Conservation (phyloP, 2,113 vertebrate species). For the Corapipo altera region DNA sequence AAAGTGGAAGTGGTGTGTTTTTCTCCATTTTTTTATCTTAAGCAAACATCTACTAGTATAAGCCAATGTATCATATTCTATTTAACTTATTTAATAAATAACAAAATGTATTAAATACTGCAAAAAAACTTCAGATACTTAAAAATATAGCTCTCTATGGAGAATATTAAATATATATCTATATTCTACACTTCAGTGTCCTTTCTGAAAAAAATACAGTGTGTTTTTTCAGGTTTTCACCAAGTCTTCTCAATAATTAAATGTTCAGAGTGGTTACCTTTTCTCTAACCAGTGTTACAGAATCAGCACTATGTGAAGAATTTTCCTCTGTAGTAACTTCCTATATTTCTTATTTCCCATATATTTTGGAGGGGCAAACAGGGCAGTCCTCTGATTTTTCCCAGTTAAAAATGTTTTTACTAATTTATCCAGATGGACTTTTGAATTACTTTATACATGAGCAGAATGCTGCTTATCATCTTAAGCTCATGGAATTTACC, state of each 20-base stretch:
- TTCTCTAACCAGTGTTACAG: background rate
- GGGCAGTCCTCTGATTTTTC: background rate
- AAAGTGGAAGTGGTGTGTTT: background rate
- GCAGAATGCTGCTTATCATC: background rate
- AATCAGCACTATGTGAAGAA: background rate
- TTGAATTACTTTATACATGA: background rate
- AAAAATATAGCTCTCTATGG: background rate
- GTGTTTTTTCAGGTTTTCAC: background rate
- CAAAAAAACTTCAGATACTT: background rate
- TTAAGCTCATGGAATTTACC: background rate
- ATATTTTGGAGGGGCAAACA: background rate
- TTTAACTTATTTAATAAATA: background rate
- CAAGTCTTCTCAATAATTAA: background rate
- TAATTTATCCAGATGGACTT: background rate
- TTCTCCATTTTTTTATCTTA: background rate
- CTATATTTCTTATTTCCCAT: background rate
- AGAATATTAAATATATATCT: background rate
- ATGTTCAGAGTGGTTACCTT: background rate
- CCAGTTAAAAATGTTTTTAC: background rate
- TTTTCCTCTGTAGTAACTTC: background rate
- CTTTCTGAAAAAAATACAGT: background rate
- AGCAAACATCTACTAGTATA: background rate
- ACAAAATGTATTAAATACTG: background rate
- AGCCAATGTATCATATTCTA: background rate
- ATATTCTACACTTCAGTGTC: background rate